Evolutionary conservation across 2,113 vertebrate species (phyloP), one percentile per base, ranked within the genome.

Genomic region (Gymnarchus niloticus): DNA sequence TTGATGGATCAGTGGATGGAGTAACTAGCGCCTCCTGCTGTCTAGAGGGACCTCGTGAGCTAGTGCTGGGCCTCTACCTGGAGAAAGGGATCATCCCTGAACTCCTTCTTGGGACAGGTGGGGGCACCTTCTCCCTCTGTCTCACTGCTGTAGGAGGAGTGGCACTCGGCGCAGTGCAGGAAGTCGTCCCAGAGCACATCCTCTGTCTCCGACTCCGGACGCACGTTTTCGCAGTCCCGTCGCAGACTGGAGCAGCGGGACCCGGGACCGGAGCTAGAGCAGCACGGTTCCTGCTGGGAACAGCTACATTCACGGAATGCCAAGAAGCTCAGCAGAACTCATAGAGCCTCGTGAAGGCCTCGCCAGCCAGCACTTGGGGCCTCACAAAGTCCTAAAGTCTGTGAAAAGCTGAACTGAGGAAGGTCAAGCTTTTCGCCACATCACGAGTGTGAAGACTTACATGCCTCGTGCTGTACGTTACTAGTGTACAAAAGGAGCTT

Each of bases 121-220:
- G 96, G 93, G 0, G 90, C 91, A 85, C 94, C 96, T 86, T 99
- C 98, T 41, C 95, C 95, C 76, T 99, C 98, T 44, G 97, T 98
- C 93, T 99, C 97, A 46, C 97, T 99, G 87, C 91, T 96, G 89
- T 97, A 98, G 86, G 98, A 99, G 0, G 98, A 98, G 81, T 94
- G 95, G 90, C 97, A 99, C 92, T 99, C 98, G 0, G 98, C 97
- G 86, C 97, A 97, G 92, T 98, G 98, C 83, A 99, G 92, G 86
- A 99, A 96, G 89, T 99, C 98, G 87, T 99, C 98, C 98, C 98
- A 99, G 85, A 99, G 93, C 48, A 99, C 91, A 89, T 99, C 98
- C 90, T 99, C 98, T 0, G 98, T 98, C 93, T 99, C 98, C 0
- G 98, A 99, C 91, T 98, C 98, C 0, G 97, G 98, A 41, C 97